These are phyloP conservation scores for Leptinotarsa peninsularis DNA, from an alignment of 2,888 invertebrate species.

Conservation along the genomic window DNA sequence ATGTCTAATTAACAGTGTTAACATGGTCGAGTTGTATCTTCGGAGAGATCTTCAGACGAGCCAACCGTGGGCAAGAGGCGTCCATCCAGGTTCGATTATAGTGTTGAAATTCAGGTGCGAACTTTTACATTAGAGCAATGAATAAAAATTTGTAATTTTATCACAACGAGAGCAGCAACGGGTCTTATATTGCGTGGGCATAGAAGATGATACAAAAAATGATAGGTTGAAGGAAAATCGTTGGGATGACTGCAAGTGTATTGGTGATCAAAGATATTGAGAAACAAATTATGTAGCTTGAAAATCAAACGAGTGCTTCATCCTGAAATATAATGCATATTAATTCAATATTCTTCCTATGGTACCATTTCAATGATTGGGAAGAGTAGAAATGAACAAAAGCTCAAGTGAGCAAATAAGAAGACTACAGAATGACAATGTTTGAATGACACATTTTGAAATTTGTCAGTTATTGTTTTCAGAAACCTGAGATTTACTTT, in stretches of 20 bases:
- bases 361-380: too few relatives aligned
- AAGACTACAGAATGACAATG: too few relatives aligned
- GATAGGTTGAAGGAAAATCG: neutral
- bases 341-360: too few relatives aligned
- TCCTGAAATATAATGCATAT: too few relatives aligned
- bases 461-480: too few relatives aligned
- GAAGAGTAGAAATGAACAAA: too few relatives aligned
- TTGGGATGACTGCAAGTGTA: neutral
- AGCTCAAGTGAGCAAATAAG: too few relatives aligned
- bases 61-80: neutral
- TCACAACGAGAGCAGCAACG: neutral
- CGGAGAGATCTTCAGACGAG: neutral
- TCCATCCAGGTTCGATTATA: neutral
- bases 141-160: neutral
- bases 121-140: neutral
- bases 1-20: conserved; percentile 10
- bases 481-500: too few relatives aligned
- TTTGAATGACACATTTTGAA: too few relatives aligned
- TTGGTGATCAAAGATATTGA: neutral
- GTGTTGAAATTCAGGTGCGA: conserved; percentile 6
- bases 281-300: neutral
- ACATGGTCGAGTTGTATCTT: conserved; percentile 16
- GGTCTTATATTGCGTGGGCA: neutral
- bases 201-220: neutral
- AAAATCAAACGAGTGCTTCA: too few relatives aligned